A percentile compares a stretch with the other conserved stretches of the same genome.
Conservation (phyloP, 2,113 vertebrate species). For the Calonectris borealis region DNA sequence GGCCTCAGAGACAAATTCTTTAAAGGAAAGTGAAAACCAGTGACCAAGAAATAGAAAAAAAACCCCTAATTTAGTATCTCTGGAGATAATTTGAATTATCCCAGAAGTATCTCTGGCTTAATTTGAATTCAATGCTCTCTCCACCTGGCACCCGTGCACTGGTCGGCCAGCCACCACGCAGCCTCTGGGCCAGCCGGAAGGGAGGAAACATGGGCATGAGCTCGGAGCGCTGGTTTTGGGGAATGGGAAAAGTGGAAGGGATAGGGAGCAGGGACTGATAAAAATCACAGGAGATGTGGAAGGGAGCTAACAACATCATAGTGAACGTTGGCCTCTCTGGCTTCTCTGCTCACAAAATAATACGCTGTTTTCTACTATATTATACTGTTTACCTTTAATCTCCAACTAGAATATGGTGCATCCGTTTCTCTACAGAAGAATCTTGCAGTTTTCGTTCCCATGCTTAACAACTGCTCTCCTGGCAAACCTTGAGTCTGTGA, state of each 20-base stretch:
- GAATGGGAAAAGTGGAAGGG: background rate
- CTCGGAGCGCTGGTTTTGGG: background rate
- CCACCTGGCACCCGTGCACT: background rate
- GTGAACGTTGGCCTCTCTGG: background rate
- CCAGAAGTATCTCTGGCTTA: background rate
- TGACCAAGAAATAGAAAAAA: background rate
- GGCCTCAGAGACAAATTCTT: background rate
- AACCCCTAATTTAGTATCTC: background rate
- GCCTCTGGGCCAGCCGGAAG: background rate
- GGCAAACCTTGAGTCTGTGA: conserved; percentile 98
- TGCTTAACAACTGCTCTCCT: conserved; percentile 90
- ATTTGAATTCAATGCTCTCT: background rate
- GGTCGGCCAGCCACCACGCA: background rate
- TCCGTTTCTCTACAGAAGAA: conserved; percentile 88
- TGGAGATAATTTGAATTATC: background rate
- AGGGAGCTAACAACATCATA: accelerated
- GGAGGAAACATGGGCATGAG: background rate
- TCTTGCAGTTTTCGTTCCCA: conserved; percentile 92
- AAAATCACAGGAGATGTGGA: background rate
- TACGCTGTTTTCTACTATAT: background rate
- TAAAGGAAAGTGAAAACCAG: background rate
- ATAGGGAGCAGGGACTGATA: background rate
- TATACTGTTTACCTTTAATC: conserved; percentile 87
- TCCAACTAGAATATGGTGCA: conserved; percentile 90
- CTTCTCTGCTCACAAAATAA: background rate